Base-by-base conservation (phyloP, 2,888 invertebrate species). In the Anoncus sp. region DNA sequence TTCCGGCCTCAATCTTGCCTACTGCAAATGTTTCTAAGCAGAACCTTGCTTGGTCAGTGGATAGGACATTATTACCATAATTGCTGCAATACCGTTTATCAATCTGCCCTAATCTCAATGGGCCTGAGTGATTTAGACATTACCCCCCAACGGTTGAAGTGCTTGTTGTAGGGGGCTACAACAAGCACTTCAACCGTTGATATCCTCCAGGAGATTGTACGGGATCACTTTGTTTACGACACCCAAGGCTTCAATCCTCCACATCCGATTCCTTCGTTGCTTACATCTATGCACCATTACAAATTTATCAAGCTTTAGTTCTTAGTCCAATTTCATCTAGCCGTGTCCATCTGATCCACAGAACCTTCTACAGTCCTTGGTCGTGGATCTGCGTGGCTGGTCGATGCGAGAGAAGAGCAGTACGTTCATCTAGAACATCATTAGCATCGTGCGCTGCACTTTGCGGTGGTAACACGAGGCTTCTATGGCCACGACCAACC, bases 401-500 rank as follows among this genome's bases (percentile, higher is more conserved):
- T 82, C 93, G 94, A 79, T 96, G 96, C 92, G 95, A 96, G 84
- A 93, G 95, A 43, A 91, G 92, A 51, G 92, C 91, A 35, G 93
- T 92, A 77, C 94, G 92, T 84, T 95, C 95, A 6, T 93, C 96
- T 79, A 93, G 94, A 55, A 95, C 95, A 83, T 95, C 96, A 1
- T 92, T 96, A 83, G 93, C 94, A 47, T 96, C 96, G 7, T 97
- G 97, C 91, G 95, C 95, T 86, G 96, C 97, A 94, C 92, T 95
- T 16, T 97, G 97, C 90, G 91, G 91, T 10, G 96, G 96, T 27
- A 93, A 94, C 71, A 93, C 93, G 31, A 95, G 96, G 83, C 93
- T 96, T 27, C 80, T 92, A 6, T 97, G 96, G 97, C 97, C 97
- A 31, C 95, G 95, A 90, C 96, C 97, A 63, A 96, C 96, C 2